Evolutionary conservation across 2,113 vertebrate genomes (phyloP).

Genomic region (Zeus faber): DNA sequence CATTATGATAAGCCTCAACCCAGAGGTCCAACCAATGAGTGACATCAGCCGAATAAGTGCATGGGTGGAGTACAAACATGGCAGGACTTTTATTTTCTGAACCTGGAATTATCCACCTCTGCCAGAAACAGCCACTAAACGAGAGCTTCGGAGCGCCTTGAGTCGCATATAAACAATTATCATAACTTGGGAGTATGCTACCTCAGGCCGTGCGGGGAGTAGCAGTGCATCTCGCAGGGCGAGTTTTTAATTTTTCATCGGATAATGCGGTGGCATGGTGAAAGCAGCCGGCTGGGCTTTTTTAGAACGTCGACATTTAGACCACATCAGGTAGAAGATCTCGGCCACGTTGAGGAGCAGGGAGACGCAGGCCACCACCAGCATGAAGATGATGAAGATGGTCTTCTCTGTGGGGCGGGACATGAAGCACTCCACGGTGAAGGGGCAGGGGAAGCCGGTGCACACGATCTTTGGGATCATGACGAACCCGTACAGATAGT

Average conservation of each 20-base stretch:
- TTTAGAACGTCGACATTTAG: conserved; percentile 21
- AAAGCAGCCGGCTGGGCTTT: background rate
- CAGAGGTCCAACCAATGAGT: too few species aligned
- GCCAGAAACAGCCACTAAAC: too few species aligned
- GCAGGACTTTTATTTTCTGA: too few species aligned
- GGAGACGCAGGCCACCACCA: conserved; percentile 81
- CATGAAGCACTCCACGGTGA: conserved; percentile 94
- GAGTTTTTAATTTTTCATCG: conserved; percentile 25
- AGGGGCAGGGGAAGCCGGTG: conserved; percentile 85
- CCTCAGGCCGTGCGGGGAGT: conserved; percentile 31
- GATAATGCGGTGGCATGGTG: conserved; percentile 24
- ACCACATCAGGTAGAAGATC: conserved; percentile 83
- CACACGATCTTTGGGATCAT: conserved; percentile 84
- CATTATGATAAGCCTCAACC: too few species aligned
- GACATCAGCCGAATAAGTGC: too few species aligned
- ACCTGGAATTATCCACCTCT: too few species aligned
- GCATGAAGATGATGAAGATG: conserved; percentile 88
- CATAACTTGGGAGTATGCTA: too few species aligned
- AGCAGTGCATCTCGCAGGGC: conserved; percentile 21
- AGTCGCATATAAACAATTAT: too few species aligned
- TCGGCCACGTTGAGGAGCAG: conserved; percentile 88
- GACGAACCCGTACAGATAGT: conserved; percentile 90
- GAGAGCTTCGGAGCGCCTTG: too few species aligned
- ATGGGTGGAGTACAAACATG: too few species aligned
- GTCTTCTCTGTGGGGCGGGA: conserved; percentile 96